phyloP scores from a whole-genome alignment of 2,888 invertebrate genomes.

The Drosophila birchii region DNA sequence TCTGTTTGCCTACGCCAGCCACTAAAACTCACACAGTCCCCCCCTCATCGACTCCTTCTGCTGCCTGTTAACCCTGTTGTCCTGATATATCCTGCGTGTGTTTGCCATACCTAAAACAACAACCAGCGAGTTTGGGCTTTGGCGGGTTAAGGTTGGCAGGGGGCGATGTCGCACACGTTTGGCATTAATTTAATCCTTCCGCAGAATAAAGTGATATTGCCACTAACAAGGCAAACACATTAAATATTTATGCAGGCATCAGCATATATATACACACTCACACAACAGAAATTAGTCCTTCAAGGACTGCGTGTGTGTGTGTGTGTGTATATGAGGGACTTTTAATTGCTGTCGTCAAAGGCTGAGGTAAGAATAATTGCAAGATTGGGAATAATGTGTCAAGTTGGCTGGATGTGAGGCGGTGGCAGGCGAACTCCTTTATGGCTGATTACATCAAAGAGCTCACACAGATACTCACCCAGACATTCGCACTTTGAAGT shows the following conservation, averaged over 20 bases:
- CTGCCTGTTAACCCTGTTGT: slow-evolving; percentile 3
- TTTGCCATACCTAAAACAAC: slow-evolving; percentile 63
- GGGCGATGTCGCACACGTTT: slow-evolving; percentile 64
- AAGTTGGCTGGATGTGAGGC: slow-evolving; percentile 54
- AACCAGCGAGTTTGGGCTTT: slow-evolving; percentile 34
- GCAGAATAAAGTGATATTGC: slow-evolving; percentile 83
- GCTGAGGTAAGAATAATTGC: slow-evolving; percentile 82
- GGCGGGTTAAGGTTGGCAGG: slow-evolving; percentile 12
- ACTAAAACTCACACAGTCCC: slow-evolving; percentile 20
- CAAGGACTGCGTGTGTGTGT: slow-evolving; percentile 29
- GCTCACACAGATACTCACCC: slow-evolving; percentile 2
- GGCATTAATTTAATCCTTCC: slow-evolving; percentile 82
- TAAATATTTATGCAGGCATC: slow-evolving; percentile 70
- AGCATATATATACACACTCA: slow-evolving; percentile 47
- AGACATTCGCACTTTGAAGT: slow-evolving; percentile 74
- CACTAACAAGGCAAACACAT: slow-evolving; percentile 82
- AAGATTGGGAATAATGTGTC: slow-evolving; percentile 81
- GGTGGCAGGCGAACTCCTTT: slow-evolving; percentile 12
- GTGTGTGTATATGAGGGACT: slow-evolving; percentile 40
- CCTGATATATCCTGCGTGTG: slow-evolving; percentile 22
- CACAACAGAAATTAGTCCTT: slow-evolving; percentile 54
- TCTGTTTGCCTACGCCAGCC: slow-evolving; percentile 64
- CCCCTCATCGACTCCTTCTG: not conserved
- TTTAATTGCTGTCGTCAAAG: slow-evolving; percentile 75
- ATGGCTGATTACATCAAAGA: slow-evolving; percentile 63